phyloP scores from a whole-genome alignment of 2,888 invertebrate species.

The Drosophila nigricruria region DNA sequence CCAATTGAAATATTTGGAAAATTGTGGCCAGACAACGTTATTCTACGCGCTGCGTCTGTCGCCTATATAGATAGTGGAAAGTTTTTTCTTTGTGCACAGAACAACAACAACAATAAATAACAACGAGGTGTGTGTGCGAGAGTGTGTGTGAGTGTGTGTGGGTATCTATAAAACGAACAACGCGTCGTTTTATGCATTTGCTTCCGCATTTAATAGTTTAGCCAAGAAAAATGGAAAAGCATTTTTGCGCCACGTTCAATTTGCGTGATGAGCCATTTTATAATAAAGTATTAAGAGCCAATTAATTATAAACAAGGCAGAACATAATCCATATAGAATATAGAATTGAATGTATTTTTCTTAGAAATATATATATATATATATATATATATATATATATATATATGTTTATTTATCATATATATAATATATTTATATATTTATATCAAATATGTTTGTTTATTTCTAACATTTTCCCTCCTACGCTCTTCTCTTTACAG shows the following conservation, averaged over 20 bases:
- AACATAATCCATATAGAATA: not conserved
- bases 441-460: slow-evolving; percentile 42
- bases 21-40: slow-evolving; percentile 40
- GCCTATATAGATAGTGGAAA: slow-evolving; percentile 43
- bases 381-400: slow-evolving; percentile 43
- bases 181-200: slow-evolving; percentile 29
- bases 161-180: slow-evolving; percentile 22
- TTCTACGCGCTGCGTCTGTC: slow-evolving; percentile 8
- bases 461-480: slow-evolving; percentile 48
- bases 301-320: slow-evolving; percentile 28
- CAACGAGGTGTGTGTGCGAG: slow-evolving; percentile 16
- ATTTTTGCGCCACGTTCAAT: slow-evolving; percentile 46
- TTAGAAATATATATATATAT: slow-evolving; percentile 27
- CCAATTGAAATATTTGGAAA: slow-evolving; percentile 47
- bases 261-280: slow-evolving; percentile 49
- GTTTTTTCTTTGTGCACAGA: slow-evolving; percentile 26
- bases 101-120: slow-evolving; percentile 6
- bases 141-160: slow-evolving; percentile 9
- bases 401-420: slow-evolving; percentile 24
- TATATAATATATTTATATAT: slow-evolving; percentile 19
- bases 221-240: slow-evolving; percentile 26
- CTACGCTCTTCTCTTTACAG: slow-evolving; percentile 63
- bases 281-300: slow-evolving; percentile 34
- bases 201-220: slow-evolving; percentile 53
- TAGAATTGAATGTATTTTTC: slow-evolving; percentile 48